These are phyloP conservation scores for Melanaphis sacchari DNA, from an alignment of 1,140 invertebrate species.

Conservation along the genomic window DNA sequence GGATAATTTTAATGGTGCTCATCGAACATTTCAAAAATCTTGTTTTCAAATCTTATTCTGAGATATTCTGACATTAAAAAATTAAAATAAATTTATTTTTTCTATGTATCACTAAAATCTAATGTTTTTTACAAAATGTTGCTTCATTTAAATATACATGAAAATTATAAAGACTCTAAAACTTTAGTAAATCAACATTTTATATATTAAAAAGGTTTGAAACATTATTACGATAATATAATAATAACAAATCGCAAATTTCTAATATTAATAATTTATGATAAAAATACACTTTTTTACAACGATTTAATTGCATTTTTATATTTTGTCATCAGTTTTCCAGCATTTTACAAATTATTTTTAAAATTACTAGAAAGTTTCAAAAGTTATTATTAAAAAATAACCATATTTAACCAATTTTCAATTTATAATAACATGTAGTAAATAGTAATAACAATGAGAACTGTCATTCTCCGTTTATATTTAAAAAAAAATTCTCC, in stretches of 20 bases:
- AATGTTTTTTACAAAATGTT: neutral
- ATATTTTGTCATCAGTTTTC: neutral
- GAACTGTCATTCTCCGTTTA: neutral
- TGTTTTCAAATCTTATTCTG: neutral
- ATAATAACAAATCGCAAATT: neutral
- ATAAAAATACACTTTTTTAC: neutral
- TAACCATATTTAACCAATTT: neutral
- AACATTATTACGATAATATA: neutral
- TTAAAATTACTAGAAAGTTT: neutral
- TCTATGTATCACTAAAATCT: neutral
- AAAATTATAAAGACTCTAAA: neutral
- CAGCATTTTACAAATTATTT: neutral
- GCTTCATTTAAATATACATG: neutral
- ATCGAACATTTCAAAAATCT: neutral
- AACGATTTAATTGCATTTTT: neutral
- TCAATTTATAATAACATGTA: neutral
- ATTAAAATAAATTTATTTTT: neutral
- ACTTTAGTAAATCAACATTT: neutral
- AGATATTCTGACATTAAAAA: neutral
- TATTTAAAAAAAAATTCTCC: neutral
- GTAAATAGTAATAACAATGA: neutral
- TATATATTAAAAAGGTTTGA: neutral
- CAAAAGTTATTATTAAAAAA: neutral
- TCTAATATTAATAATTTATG: neutral
- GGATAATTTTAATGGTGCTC: neutral